Conservation (phyloP, 2,113 vertebrate genomes). For the Gulo gulo region DNA sequence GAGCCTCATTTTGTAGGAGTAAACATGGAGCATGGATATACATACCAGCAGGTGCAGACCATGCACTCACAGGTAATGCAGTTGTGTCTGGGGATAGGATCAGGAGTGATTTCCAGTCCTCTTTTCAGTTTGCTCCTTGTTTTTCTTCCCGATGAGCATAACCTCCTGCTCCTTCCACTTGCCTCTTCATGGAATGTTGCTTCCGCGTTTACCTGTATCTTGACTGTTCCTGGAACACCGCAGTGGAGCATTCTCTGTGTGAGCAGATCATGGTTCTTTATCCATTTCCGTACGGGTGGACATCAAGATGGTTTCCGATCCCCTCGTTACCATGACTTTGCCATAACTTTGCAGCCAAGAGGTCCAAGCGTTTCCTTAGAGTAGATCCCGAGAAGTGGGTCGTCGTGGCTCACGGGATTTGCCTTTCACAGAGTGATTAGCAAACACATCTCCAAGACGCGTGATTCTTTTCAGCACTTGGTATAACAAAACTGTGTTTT, state of each 20-base stretch:
- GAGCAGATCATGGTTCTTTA: rapidly evolving
- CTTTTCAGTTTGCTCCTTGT: not conserved
- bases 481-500: rapidly evolving
- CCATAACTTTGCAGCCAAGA: not conserved
- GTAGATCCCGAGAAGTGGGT: rapidly evolving
- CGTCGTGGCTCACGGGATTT: rapidly evolving
- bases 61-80: too few relatives aligned
- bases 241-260: rapidly evolving
- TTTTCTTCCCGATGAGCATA: rapidly evolving
- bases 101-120: rapidly evolving
- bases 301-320: rapidly evolving
- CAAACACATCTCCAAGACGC: not conserved
- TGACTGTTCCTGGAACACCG: rapidly evolving
- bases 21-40: not conserved
- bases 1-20: not conserved
- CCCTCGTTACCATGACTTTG: too few relatives aligned
- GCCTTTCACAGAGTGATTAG: rapidly evolving
- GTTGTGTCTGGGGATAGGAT: not conserved
- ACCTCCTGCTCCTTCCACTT: too few relatives aligned
- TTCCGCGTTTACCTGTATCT: rapidly evolving
- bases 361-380: rapidly evolving
- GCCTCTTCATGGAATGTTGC: rapidly evolving
- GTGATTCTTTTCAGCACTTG: rapidly evolving
- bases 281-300: rapidly evolving
- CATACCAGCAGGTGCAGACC: not conserved